Evolutionary conservation across 2,113 vertebrate species (phyloP), one percentile per base, ranked within the genome.

Genomic region (Rhinolophus sinicus): DNA sequence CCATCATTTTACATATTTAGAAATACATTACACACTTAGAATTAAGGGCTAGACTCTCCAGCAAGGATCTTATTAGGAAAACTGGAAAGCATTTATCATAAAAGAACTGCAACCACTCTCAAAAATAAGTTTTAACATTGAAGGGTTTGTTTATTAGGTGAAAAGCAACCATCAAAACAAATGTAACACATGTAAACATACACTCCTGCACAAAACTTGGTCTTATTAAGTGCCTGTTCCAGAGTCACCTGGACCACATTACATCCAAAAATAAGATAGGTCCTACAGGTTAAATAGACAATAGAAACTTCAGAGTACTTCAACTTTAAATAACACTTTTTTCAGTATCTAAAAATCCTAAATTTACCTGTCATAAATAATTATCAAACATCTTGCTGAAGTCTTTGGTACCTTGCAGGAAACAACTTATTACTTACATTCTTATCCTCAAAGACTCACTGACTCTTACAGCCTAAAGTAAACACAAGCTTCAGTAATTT

Each of bases 201-300:
- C 52, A 85, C 82, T 94, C 33, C 62, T 24, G 19, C 65, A 75
- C 60, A 95, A 97, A 95, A 19, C 8, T 10, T 83, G 60, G 70
- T 92, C 90, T 97, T 70, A 85, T n/a, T 97, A 64, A n/a, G 58
- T 73, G 65, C 78, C 93, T 94, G 54, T 84, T 64, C 65, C 62
- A 92, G 85, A 83, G 52, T 24, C 44, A 81, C n/a, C 88, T 93
- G 60, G 93, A 97, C 96, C 94, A 97, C 87, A 97, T 84, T 93
- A 94, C 93, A 95, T 91, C 28, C 69, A 62, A 92, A 98, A 85
- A 97, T 90, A 97, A 94, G 97, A 97, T 67, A 77, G 77, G 96
- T 96, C 83, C 90, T 96, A 94, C 65, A 97, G 78, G 62, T 98
- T 94, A 98, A 52, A 91, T 44, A 28, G 0, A 88, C 6, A 95